A percentile compares a stretch with the other conserved stretches of the same genome.
phyloP scores from a whole-genome alignment of 1,140 invertebrate genomes.

The Drosophila setifemur region DNA sequence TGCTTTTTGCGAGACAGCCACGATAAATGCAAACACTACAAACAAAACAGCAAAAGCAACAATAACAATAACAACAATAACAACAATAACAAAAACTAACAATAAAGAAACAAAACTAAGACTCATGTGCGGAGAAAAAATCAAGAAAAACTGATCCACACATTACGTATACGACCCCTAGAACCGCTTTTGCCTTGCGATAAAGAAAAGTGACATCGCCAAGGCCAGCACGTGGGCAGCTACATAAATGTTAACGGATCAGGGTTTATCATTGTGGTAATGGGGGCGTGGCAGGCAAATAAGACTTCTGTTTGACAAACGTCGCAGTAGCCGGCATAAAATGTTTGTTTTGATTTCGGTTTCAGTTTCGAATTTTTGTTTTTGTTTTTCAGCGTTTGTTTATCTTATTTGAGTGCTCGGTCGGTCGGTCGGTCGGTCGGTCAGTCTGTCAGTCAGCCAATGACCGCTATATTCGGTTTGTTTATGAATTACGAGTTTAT shows the following conservation, averaged over 20 bases:
- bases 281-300: background rate
- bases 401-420: slow-evolving; percentile 14
- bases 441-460: slow-evolving; percentile 20
- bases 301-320: background rate
- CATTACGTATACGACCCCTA: slow-evolving; percentile 60
- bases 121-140: slow-evolving; percentile 7
- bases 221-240: slow-evolving; percentile 61
- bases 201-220: slow-evolving; percentile 67
- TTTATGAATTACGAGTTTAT: slow-evolving; percentile 26
- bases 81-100: background rate
- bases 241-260: slow-evolving; percentile 22
- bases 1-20: slow-evolving; percentile 16
- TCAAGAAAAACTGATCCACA: slow-evolving; percentile 12
- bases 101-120: slow-evolving; percentile 21
- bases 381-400: slow-evolving; percentile 10
- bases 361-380: background rate
- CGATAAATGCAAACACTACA: slow-evolving; percentile 14
- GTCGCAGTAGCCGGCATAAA: slow-evolving; percentile 32
- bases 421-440: slow-evolving; percentile 19
- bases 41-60: background rate
- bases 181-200: slow-evolving; percentile 45
- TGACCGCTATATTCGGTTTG: slow-evolving; percentile 43
- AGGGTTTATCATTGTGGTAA: slow-evolving; percentile 16
- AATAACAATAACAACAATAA: no score
- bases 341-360: slow-evolving; percentile 29